These are phyloP conservation scores for Pyrochroa serraticornis DNA, from an alignment of 2,888 invertebrate species.

Conservation along the genomic window DNA sequence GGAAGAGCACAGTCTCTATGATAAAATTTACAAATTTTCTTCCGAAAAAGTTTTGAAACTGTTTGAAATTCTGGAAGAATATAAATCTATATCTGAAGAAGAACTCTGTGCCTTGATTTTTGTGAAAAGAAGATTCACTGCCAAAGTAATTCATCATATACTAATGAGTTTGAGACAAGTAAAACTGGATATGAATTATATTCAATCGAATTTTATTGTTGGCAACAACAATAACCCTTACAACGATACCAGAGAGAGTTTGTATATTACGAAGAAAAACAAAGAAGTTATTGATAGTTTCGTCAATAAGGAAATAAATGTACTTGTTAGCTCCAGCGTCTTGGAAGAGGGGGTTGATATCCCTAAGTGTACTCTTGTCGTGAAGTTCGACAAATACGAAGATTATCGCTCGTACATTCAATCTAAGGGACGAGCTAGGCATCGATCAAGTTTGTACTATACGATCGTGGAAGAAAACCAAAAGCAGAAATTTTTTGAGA, in stretches of 20 bases:
- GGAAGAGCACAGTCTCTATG: constrained; percentile 54
- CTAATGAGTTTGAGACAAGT: constrained; percentile 61
- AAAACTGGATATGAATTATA: constrained; percentile 62
- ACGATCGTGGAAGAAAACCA: constrained; percentile 60
- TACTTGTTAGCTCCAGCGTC: constrained; percentile 77
- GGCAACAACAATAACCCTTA: constrained; percentile 68
- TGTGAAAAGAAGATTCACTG: constrained; percentile 74
- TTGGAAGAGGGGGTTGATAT: constrained; percentile 92
- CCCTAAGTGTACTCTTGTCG: constrained; percentile 78
- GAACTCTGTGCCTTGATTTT: constrained; percentile 74
- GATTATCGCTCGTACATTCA: constrained; percentile 86
- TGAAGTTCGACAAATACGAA: constrained; percentile 73
- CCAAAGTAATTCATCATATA: constrained; percentile 75
- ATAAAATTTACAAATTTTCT: constrained; percentile 64
- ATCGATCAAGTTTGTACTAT: constrained; percentile 65
- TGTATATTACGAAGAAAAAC: constrained; percentile 60
- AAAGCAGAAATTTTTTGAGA: constrained; percentile 39
- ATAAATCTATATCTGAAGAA: constrained; percentile 58
- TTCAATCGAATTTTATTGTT: constrained; percentile 75
- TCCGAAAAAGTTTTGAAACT: constrained; percentile 70
- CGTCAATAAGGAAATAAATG: constrained; percentile 65
- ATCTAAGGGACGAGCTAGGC: constrained; percentile 88
- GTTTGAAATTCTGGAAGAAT: constrained; percentile 66
- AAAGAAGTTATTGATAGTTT: constrained; percentile 64
- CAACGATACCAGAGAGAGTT: constrained; percentile 63